phyloP scores from a whole-genome alignment of 2,113 vertebrate species.

The Strigops habroptila region DNA sequence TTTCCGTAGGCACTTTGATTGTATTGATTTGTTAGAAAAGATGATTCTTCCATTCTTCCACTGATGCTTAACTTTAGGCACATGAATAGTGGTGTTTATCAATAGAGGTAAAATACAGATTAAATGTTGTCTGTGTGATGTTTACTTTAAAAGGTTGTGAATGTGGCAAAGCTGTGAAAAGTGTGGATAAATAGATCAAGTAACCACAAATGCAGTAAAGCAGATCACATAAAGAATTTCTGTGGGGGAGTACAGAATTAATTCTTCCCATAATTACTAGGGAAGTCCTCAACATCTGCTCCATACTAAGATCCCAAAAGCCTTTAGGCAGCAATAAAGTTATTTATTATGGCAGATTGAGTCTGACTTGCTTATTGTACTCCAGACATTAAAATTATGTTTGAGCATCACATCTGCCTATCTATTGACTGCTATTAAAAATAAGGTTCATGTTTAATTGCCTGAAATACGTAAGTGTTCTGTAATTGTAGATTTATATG shows the following conservation, averaged over 20 bases:
- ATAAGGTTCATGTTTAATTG: background rate
- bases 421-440: background rate
- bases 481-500: background rate
- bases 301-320: background rate
- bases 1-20: background rate
- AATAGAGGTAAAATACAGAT: background rate
- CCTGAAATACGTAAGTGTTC: background rate
- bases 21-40: background rate
- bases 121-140: background rate
- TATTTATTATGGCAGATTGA: background rate
- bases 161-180: background rate
- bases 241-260: background rate
- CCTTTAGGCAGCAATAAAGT: slow-evolving; percentile 9
- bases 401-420: background rate
- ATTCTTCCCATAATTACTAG: background rate
- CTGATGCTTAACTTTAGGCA: background rate
- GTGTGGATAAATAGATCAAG: background rate
- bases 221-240: background rate
- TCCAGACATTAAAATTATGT: background rate
- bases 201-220: background rate
- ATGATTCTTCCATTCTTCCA: background rate
- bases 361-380: background rate
- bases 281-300: slow-evolving; percentile 6
- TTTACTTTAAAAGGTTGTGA: background rate
- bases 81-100: background rate